These are phyloP conservation scores for Caenorhabditis angaria DNA, from an alignment of 2,888 invertebrate genomes.

Conservation along the genomic window DNA sequence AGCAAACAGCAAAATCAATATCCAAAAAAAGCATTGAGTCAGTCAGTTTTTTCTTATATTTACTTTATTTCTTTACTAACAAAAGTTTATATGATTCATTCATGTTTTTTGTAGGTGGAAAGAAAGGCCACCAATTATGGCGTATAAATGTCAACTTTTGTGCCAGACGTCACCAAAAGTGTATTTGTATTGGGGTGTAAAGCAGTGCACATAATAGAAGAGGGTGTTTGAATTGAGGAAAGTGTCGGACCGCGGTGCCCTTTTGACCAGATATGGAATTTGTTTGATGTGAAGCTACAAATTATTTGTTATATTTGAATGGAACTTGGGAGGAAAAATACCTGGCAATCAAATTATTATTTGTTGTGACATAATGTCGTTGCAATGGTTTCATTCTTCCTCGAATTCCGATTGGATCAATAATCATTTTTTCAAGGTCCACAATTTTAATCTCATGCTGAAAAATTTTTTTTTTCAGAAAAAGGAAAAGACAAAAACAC, in stretches of 20 bases:
- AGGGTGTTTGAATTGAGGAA: background rate
- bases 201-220: background rate
- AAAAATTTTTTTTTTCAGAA: background rate
- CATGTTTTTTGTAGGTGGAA: background rate
- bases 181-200: conserved; percentile 1
- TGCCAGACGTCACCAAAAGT: background rate
- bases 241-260: conserved; percentile 1
- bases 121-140: background rate
- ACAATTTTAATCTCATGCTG: conserved; percentile 6
- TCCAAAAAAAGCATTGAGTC: background rate
- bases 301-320: no score
- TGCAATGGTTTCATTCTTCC: background rate
- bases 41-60: conserved; percentile 1
- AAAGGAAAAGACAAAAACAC: background rate
- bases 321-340: background rate
- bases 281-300: no score
- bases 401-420: conserved; percentile 6
- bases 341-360: conserved; percentile 4
- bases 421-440: conserved; percentile 11
- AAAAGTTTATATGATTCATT: background rate
- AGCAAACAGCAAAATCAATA: background rate
- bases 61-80: conserved; percentile 1
- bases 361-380: background rate
- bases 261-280: conserved; percentile 8
- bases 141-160: background rate